phyloP scores from a whole-genome alignment of 2,797 vertebrate genomes.

The Smutsia gigantea region DNA sequence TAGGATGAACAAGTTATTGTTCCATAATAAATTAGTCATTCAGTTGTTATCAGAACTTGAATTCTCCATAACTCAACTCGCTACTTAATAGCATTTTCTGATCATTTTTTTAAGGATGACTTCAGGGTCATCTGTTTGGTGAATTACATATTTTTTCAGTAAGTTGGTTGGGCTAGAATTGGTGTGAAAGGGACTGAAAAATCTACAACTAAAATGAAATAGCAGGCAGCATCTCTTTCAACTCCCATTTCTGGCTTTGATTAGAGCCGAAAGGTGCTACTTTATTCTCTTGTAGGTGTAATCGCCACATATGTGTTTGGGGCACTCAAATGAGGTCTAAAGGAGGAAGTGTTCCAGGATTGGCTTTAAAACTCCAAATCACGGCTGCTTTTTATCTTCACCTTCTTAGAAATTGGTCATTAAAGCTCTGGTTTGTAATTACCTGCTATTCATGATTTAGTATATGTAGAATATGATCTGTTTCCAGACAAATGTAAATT shows the following conservation, averaged over 20 bases:
- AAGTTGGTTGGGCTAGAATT: background rate
- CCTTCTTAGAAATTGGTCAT: background rate
- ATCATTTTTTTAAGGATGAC: background rate
- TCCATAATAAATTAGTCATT: background rate
- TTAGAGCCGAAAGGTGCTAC: background rate
- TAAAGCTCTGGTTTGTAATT: background rate
- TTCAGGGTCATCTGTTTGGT: background rate
- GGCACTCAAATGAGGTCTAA: background rate
- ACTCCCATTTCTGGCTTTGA: background rate
- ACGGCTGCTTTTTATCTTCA: background rate
- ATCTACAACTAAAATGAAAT: background rate
- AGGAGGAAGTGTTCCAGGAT: background rate
- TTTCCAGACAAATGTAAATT: conserved; percentile 12
- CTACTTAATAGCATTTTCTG: background rate
- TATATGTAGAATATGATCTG: background rate
- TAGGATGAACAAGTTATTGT: background rate
- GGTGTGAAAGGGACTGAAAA: background rate
- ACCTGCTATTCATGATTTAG: background rate
- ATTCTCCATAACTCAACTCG: background rate
- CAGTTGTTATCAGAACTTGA: background rate
- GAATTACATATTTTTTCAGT: background rate
- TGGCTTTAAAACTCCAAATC: background rate
- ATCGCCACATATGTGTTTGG: background rate
- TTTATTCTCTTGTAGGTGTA: background rate
- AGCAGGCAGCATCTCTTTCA: background rate